Base-by-base conservation (phyloP, 2,797 vertebrate species). In the Leuciscus waleckii region DNA sequence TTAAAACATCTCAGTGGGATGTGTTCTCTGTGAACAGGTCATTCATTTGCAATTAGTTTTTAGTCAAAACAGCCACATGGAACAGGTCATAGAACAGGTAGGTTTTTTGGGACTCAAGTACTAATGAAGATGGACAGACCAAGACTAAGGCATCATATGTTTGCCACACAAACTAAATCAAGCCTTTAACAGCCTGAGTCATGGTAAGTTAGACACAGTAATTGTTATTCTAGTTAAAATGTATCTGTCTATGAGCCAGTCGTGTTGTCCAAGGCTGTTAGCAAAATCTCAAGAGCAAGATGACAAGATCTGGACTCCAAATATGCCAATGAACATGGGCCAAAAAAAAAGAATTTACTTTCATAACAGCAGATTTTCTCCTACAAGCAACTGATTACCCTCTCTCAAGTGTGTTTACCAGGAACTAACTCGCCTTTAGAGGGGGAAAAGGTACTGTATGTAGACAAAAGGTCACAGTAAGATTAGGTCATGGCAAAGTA, bases 391-490 rank as follows among this genome's bases (percentile, higher is more conserved):
- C 3, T 2, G 43, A 11, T 37, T 51, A 13, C 46, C 58, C 5
- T 32, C 35, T 67, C 49, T 61, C n/a, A 29, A 8, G 21, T 21
- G 9, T 81, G 56, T 39, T 65, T 29, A 56, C 9, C 43, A 26
- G 8, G 54, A 21, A 74, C 54, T 41, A 17, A 43, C 11, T 29
- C 11, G 5, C 43, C 43, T 35, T 65, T 54, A 39, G 2, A 77
- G 35, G n/a, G 2, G 61, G 43, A 75, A 74, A 80, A 75, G 65
- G 8, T 70, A 68, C 67, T 61, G 11, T 68, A n/a, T 84, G 82
- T 81, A 73, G 41, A 78, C 79, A 49, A 83, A 85, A 84, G 63
- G 78, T 87, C 54, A 29, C 67, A 73, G 37, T 19, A 74, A 71
- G 14, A 68, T 68, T 58, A 79, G 39, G 71, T 84, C 70, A 82